Base-by-base conservation (phyloP, 2,888 invertebrate species). In the Yponomeuta sedellus region DNA sequence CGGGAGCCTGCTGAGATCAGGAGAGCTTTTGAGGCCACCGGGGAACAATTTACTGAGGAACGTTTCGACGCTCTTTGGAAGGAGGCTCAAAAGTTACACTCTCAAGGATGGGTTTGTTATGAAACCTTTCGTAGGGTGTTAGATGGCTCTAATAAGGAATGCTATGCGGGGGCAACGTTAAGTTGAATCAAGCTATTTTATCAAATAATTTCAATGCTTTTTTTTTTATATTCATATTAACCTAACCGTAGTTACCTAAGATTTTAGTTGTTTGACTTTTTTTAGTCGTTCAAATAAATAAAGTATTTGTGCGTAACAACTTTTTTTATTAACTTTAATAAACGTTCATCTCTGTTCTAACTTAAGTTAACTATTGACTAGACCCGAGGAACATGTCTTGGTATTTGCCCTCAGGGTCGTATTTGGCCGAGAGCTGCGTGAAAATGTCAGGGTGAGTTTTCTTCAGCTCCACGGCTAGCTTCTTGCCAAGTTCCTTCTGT, bases 401-500 rank as follows among this genome's bases (percentile, higher is more conserved):
- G 77, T 94, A 93, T 71, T 87, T 86, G 58, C 93, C 94, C 63
- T 92, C 75, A 10, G 94, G 93, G 78, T 95, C 94, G 75, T 93
- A 94, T 62, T 85, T 82, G 61, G 83, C 77, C 67, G 92, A 88
- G 56, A 94, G 81, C 28, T 92, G 79, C 11, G 83, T 75, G 93
- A 93, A 93, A 68, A 92, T 85, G 10, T 88, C 83, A 1, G 93
- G 92, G 44, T 92, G 92, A 57, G 91, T 90, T 65, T 87, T 88
- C 73, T 92, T 92, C 11, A 94, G 74, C 76, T 88, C 92, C 40
- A 86, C 88, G 4, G 93, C 93, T n/a, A 95, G 89, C 68, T 90
- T 91, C 69, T 93, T 93, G 2, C 94, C 93, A 65, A 93, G 92
- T 72, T 89, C 80, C 74, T 93, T 94, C 77, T 95, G 95, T 71